Evolutionary conservation across 1,140 invertebrate genomes (phyloP).

Genomic region (Drosophila tsacasi): DNA sequence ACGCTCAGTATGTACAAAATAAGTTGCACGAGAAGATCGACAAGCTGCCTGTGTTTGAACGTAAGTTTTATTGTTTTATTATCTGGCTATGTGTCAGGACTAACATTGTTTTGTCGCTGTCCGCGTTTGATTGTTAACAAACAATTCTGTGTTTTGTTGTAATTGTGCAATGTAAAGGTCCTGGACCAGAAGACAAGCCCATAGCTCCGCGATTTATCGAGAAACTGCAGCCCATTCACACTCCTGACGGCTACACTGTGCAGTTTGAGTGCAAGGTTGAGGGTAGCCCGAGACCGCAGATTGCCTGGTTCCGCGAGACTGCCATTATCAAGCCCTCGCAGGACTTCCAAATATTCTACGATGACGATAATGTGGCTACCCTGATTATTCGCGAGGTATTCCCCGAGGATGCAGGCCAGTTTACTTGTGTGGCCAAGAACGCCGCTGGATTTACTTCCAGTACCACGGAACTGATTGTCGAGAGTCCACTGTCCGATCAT

Average conservation of each 20-base stretch:
- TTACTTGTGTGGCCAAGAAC: conserved; percentile 98
- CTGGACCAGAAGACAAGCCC: conserved; percentile 90
- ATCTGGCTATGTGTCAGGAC: conserved; percentile 5
- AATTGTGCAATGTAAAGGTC: conserved; percentile 87
- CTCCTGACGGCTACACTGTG: conserved; percentile 94
- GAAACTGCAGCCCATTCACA: conserved; percentile 93
- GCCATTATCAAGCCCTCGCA: conserved; percentile 95
- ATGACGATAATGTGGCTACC: conserved; percentile 96
- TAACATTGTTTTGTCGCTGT: conserved; percentile 30
- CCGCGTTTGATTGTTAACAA: conserved; percentile 61
- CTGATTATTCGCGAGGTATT: conserved; percentile 98
- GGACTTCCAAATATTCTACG: conserved; percentile 97
- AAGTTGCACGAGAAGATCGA: conserved; percentile 96
- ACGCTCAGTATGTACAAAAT: conserved; percentile 93
- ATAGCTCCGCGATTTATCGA: conserved; percentile 93
- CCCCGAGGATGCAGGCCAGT: conserved; percentile 98
- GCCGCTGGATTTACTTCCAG: conserved; percentile 96
- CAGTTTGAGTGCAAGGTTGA: conserved; percentile 96
- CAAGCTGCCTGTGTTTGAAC: conserved; percentile 95
- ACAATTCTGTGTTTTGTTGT: conserved; percentile 56
- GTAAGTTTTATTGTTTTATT: conserved; percentile 87
- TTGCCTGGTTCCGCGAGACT: conserved; percentile 97
- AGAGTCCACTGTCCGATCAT: conserved; percentile 94
- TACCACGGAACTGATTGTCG: conserved; percentile 95
- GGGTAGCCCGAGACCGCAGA: conserved; percentile 94